Evolutionary conservation across 2,888 invertebrate species (phyloP).

Genomic region (Morpho deidamia): DNA sequence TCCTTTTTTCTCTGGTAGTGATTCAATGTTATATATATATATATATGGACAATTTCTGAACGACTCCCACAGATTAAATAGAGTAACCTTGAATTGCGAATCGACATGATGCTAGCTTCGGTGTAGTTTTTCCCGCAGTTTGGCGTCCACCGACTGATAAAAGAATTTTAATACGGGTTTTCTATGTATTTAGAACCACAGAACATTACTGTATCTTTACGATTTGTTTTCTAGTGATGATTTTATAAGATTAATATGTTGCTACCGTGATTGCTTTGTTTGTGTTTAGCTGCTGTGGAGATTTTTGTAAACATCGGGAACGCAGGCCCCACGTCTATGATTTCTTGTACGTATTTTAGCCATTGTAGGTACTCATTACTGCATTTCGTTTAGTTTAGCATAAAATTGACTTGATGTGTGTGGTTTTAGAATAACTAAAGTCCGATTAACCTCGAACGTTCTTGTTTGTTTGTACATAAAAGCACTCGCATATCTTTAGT

Average conservation of each 20-base stretch:
- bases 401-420: constrained; percentile 32
- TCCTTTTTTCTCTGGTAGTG: no score
- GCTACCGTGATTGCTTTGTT: constrained; percentile 53
- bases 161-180: constrained; percentile 58
- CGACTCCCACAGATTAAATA: constrained; percentile 22
- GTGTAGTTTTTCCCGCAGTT: constrained; percentile 77
- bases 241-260: constrained; percentile 56
- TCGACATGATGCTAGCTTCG: constrained; percentile 53
- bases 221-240: constrained; percentile 50
- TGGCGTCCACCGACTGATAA: constrained; percentile 72
- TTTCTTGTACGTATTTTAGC: constrained; percentile 72
- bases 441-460: constrained; percentile 50
- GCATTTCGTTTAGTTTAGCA: constrained; percentile 34
- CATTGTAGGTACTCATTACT: constrained; percentile 44
- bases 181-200: constrained; percentile 67
- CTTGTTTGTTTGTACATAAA: constrained; percentile 26
- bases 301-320: constrained; percentile 73
- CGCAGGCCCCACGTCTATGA: constrained; percentile 75
- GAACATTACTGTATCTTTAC: constrained; percentile 39
- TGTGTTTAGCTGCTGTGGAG: constrained; percentile 53
- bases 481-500: constrained; percentile 16
- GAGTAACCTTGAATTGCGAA: constrained; percentile 27
- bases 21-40: no score
- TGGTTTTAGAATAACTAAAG: constrained; percentile 30
- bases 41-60: constrained; percentile 10